These are phyloP conservation scores for Pan troglodytes DNA, from an alignment of 2,113 vertebrate species.

Conservation along the genomic window DNA sequence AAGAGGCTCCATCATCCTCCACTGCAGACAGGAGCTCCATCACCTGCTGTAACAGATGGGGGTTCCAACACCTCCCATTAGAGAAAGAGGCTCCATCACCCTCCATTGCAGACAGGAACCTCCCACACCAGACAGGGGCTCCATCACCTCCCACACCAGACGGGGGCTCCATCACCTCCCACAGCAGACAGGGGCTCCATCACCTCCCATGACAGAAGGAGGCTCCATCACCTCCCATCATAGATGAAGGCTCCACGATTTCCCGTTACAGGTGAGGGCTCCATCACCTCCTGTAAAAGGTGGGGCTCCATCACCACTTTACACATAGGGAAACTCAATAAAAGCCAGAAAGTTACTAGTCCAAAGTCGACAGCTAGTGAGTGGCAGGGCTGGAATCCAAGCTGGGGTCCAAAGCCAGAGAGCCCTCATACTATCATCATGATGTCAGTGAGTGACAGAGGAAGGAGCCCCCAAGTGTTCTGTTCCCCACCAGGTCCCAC, in stretches of 20 bases:
- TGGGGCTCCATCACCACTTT: neutral
- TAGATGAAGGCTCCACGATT: neutral
- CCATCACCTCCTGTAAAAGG: neutral
- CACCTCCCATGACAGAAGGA: neutral
- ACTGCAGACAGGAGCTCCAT: too few relatives aligned
- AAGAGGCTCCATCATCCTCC: too few relatives aligned
- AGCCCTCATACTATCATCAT: fast-evolving
- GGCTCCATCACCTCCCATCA: too few relatives aligned
- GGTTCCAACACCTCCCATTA: too few relatives aligned
- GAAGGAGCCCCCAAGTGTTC: neutral
- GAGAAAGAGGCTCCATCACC: neutral
- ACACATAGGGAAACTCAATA: too few relatives aligned
- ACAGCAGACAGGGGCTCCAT: neutral
- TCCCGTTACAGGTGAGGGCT: neutral
- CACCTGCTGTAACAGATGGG: too few relatives aligned
- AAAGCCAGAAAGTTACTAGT: neutral
- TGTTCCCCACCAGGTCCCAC: neutral
- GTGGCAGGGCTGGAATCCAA: neutral
- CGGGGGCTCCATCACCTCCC: neutral
- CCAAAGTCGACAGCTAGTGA: neutral
- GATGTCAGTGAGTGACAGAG: neutral
- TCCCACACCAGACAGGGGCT: too few relatives aligned
- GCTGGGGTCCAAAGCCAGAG: neutral
- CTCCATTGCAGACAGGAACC: too few relatives aligned
- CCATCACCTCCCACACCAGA: too few relatives aligned